These are phyloP conservation scores for Oasisia sp. DNA, from an alignment of 2,888 invertebrate genomes.

Conservation along the genomic window DNA sequence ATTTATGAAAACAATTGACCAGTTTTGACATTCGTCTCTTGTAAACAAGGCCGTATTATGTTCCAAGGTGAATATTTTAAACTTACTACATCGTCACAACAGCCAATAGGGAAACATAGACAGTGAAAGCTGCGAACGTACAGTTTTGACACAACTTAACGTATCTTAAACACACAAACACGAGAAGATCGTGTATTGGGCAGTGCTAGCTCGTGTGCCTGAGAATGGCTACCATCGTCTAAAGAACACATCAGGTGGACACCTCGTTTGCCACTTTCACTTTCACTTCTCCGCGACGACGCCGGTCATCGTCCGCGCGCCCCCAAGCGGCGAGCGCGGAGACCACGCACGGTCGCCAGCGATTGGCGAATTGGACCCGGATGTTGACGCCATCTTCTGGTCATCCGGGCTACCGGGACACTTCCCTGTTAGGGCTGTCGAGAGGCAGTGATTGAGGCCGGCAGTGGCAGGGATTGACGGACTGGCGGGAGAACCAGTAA, in stretches of 20 bases:
- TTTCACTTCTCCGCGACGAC: neutral
- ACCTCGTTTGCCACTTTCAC: neutral
- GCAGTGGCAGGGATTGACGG: neutral
- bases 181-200: neutral
- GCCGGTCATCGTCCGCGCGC: neutral
- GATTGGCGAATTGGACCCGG: neutral
- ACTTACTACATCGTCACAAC: no score
- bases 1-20: no score
- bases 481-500: neutral
- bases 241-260: constrained; percentile 17
- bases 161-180: neutral
- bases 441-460: constrained; percentile 1
- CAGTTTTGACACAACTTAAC: neutral
- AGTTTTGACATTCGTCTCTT: no score
- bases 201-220: constrained; percentile 2
- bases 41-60: no score
- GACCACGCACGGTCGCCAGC: neutral
- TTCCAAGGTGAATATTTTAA: no score
- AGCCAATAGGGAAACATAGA: neutral
- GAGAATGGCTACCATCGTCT: constrained; percentile 6
- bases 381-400: neutral
- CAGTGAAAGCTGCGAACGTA: neutral
- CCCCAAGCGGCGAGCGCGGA: neutral
- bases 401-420: neutral
- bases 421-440: neutral